phyloP scores from a whole-genome alignment of 2,113 vertebrate genomes.

The Sturnus vulgaris region DNA sequence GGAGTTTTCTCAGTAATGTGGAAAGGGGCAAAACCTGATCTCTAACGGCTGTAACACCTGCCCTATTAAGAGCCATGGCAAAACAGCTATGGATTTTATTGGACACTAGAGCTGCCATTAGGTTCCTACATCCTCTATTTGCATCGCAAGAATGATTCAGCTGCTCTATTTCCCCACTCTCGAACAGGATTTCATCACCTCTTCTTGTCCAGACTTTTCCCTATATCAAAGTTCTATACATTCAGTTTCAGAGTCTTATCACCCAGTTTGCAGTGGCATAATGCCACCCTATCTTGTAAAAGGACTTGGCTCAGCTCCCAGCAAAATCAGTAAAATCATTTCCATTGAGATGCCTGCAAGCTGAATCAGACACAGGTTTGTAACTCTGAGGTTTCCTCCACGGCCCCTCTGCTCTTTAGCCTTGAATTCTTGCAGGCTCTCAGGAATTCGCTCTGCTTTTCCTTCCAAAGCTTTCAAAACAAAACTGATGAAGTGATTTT shows the following conservation, averaged over 20 bases:
- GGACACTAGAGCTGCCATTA: neutral
- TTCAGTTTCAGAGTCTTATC: neutral
- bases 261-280: neutral
- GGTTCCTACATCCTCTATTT: neutral
- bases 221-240: neutral
- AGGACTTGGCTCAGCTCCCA: neutral
- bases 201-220: neutral
- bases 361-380: neutral
- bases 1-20: neutral
- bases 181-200: neutral
- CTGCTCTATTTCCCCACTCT: neutral
- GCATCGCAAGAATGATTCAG: neutral
- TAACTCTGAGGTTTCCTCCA: neutral
- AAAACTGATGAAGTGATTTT: neutral
- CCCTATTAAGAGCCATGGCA: neutral
- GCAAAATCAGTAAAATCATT: neutral
- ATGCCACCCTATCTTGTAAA: neutral
- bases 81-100: neutral
- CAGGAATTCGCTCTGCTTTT: neutral
- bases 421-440: neutral
- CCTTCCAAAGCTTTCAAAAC: neutral
- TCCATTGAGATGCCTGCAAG: neutral
- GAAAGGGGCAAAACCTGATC: neutral
- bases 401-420: neutral
- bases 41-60: neutral